A percentile compares a stretch with the other conserved stretches of the same genome.
These are phyloP conservation scores for Eupleurogrammus muticus DNA, from an alignment of 2,797 vertebrate genomes.

Conservation along the genomic window DNA sequence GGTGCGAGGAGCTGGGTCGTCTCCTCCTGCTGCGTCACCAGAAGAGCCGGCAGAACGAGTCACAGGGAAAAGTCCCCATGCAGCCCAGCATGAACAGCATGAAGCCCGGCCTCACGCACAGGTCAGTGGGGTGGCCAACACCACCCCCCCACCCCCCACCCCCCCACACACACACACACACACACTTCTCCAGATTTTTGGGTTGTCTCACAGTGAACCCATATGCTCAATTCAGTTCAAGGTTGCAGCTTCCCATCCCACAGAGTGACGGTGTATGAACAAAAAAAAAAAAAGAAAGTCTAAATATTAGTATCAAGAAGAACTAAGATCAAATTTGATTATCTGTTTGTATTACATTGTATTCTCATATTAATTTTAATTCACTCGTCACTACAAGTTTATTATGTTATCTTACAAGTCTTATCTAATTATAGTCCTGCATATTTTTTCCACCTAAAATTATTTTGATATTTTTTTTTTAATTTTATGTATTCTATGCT, in stretches of 20 bases:
- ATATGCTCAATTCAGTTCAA: constrained; percentile 6
- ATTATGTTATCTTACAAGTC: too few relatives aligned
- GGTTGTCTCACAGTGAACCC: background rate
- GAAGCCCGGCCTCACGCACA: constrained; percentile 98
- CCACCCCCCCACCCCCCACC: too few relatives aligned
- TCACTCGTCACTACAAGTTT: background rate
- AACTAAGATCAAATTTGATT: constrained; percentile 1
- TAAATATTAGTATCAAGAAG: background rate
- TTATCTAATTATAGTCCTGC: background rate
- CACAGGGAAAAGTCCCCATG: constrained; percentile 96
- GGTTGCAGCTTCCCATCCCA: background rate
- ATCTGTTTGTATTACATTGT: background rate
- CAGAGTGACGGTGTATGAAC: too few relatives aligned
- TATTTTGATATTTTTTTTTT: background rate
- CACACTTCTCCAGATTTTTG: background rate
- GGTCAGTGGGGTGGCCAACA: constrained; percentile 87
- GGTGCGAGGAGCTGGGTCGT: constrained; percentile 99
- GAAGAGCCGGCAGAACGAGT: constrained; percentile 98
- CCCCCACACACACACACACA: too few relatives aligned
- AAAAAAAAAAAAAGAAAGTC: background rate
- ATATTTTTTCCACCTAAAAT: background rate
- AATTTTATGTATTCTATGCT: too few relatives aligned
- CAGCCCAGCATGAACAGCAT: constrained; percentile 99
- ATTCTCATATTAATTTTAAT: background rate
- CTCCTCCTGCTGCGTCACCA: constrained; percentile 98